Percentiles rank a stretch among this genome's conserved stretches.
phyloP scores from a whole-genome alignment of 2,113 vertebrate genomes.

The Odobenus rosmarus region DNA sequence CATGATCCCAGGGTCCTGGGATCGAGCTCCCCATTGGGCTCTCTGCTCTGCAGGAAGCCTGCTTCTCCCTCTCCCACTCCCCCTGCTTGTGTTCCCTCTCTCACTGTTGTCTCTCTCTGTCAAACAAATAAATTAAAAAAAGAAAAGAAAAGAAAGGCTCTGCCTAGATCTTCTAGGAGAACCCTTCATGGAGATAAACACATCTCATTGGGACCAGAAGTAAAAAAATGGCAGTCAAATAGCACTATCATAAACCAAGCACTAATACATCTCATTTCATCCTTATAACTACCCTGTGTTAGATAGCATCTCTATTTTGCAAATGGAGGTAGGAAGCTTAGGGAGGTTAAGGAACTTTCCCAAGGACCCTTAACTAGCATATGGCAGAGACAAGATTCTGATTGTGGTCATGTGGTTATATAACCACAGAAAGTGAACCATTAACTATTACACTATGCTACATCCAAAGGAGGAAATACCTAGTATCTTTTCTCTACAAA shows the following conservation, averaged over 20 bases:
- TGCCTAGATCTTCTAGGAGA: background rate
- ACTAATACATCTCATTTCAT: background rate
- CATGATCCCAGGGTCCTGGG: too few relatives aligned
- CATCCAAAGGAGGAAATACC: background rate
- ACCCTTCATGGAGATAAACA: background rate
- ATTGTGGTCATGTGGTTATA: background rate
- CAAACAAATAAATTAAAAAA: too few relatives aligned
- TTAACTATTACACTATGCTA: background rate
- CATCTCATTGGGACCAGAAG: background rate
- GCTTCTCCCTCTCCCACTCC: too few relatives aligned
- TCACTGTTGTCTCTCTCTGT: too few relatives aligned
- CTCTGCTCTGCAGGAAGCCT: too few relatives aligned
- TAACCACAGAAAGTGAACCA: background rate
- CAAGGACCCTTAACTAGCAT: background rate
- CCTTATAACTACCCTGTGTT: background rate
- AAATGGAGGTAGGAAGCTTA: background rate
- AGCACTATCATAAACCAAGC: background rate
- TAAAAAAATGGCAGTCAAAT: background rate
- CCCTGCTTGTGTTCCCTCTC: too few relatives aligned
- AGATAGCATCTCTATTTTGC: background rate
- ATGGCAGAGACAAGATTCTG: background rate
- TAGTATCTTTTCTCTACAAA: conserved; percentile 6
- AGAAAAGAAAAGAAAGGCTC: background rate
- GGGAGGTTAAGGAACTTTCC: background rate
- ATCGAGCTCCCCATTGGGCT: too few relatives aligned